phyloP scores from a whole-genome alignment of 2,797 vertebrate genomes.

The Apogon talboti region DNA sequence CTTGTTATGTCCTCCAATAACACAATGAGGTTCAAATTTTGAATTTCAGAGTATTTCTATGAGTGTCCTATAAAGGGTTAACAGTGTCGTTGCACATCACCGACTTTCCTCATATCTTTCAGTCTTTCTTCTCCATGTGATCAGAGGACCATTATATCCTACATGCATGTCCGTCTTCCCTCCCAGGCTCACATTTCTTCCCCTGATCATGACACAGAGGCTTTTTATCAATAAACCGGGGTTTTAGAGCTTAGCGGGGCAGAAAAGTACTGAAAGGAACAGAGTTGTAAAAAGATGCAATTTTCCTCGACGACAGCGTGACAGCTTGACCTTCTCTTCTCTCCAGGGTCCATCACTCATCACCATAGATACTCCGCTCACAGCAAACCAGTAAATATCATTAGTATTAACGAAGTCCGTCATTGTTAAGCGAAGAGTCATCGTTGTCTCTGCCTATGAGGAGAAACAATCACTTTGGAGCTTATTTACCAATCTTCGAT shows the following conservation, averaged over 20 bases:
- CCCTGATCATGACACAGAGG: background rate
- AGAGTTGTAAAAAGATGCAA: slow-evolving; percentile 27
- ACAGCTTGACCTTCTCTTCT: slow-evolving; percentile 74
- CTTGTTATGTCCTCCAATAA: no score
- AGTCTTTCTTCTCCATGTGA: background rate
- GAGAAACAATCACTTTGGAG: slow-evolving; percentile 14
- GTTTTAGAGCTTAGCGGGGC: slow-evolving; percentile 12
- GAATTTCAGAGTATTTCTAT: no score
- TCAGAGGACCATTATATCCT: background rate
- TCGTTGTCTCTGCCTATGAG: background rate
- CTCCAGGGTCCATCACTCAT: slow-evolving; percentile 53
- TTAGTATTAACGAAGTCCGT: slow-evolving; percentile 38
- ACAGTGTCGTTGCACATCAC: no score
- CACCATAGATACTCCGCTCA: slow-evolving; percentile 60
- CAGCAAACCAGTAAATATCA: slow-evolving; percentile 52
- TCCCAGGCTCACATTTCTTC: background rate
- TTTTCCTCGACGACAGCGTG: slow-evolving; percentile 50
- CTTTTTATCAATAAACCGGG: background rate
- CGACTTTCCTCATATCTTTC: no score
- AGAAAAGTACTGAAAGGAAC: slow-evolving; percentile 13
- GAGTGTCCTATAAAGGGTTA: no score
- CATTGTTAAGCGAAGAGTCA: slow-evolving; percentile 28
- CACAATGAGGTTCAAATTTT: no score
- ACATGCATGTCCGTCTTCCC: background rate
- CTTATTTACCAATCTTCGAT: slow-evolving; percentile 9